Evolutionary conservation across 2,888 invertebrate species (phyloP), one percentile per base, ranked within the genome.

Genomic region (Campoplex nolae): DNA sequence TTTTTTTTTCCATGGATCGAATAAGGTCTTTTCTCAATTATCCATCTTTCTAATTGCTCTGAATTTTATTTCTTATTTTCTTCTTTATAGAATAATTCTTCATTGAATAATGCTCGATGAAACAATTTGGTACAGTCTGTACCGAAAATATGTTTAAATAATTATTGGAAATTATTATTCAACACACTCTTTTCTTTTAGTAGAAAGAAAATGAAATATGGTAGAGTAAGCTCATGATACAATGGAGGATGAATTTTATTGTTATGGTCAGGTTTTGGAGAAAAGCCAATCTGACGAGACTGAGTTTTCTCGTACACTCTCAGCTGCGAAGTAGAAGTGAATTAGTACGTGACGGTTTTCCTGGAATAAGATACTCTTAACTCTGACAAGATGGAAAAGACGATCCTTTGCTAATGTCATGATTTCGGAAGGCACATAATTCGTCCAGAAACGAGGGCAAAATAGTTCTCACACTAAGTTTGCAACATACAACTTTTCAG

Each of bases 341-440:
- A 75, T 75, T 75, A 75, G 74, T 56, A 42, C 74, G 74, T 42
- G 74, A 56, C 58, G 56, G 74, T 58, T 75, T 75, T 42, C 58
- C 4, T 56, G 74, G 38, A n/a, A 56, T 75, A 75, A 75, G 35
- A 54, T 58, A 56, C 56, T 75, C 58, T 42, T 32, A 56, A 18
- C 42, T 42, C 68, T 68, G 42, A 42, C 45, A 45, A 23, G 23
- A 13, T 23, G 23, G 11, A 45, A 45, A 45, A 45, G 28, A 13
- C 38, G 13, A 0, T 68, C 45, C 23, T 23, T n/a, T 45, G 23
- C 28, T 45, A 42, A 45, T 45, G 42, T 68, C 68, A 23, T 62
- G 58, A 13, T 62, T 32, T 62, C 58, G 13, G 58, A 32, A 23
- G 58, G 32, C 32, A 32, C 32, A 16, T 62, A 16, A 62, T 32